Base-by-base conservation (phyloP, 2,888 invertebrate genomes). In the Leptopilina drosophilae region DNA sequence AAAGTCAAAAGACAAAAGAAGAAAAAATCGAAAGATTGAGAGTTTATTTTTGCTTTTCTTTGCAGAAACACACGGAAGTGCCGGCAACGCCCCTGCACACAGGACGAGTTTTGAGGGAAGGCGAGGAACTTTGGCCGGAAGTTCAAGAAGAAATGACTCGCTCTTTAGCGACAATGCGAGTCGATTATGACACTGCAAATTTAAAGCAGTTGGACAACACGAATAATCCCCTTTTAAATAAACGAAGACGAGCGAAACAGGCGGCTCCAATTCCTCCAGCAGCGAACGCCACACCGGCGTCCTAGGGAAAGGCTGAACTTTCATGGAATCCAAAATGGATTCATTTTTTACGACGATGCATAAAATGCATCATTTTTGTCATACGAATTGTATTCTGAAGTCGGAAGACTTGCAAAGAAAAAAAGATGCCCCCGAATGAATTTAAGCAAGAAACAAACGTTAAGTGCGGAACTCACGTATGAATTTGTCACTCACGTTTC, bases 131-230 rank as follows among this genome's bases (percentile, higher is more conserved):
- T 78, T 99, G 99, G 99, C 96, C 97, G 0, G 99, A 99, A 89
- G 98, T 99, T 6, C 98, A 99, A 93, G 99, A 99, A 92, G 99
- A 99, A 93, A 99, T 99, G 99, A 99, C 98, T 1, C 95, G 98
- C 84, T 98, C 99, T 0, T 93, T 99, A 84, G 98, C 99, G 66
- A 98, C 98, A 76, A 99, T 99, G 99, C 94, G 99, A 77, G 99
- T 99, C 9, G 99, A 99, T 92, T 98, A 98, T 91, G 99, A 99
- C 92, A 96, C 97, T 93, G 95, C 95, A 82, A 87, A 87, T 92
- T 96, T 99, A 82, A 99, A 99, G 92, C 96, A 96, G 7, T 92
- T 99, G 87, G 97, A 97, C 86, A 96, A 97, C 88, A 97, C 98
- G 80, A 98, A 98, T 91, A 99, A 99, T 92, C 95, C 98, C 0